These are phyloP conservation scores for Mythimna vitellina DNA, from an alignment of 2,888 invertebrate species.

Conservation along the genomic window DNA sequence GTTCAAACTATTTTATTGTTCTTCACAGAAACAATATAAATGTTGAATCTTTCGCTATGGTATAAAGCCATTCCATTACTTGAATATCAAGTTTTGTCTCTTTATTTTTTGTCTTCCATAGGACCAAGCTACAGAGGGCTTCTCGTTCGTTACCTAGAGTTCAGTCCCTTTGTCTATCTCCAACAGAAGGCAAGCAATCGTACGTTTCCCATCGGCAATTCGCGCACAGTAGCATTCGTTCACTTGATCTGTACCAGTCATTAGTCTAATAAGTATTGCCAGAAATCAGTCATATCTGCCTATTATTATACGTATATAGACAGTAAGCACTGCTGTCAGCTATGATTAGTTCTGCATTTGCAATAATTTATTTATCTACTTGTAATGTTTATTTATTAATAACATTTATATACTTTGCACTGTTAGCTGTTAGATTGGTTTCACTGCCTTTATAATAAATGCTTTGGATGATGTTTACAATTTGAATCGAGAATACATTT, in stretches of 20 bases:
- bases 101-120: not conserved
- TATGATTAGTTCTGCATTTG: conserved; percentile 53
- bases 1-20: not conserved
- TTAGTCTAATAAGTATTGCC: not conserved
- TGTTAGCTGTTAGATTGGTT: conserved; percentile 65
- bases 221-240: not conserved
- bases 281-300: conserved; percentile 49
- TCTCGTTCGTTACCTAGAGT: not conserved
- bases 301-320: conserved; percentile 39
- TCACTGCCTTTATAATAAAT: conserved; percentile 56
- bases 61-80: not conserved
- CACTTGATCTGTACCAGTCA: not conserved
- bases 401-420: conserved; percentile 63
- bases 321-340: conserved; percentile 56
- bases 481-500: conserved; percentile 18
- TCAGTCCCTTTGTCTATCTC: not conserved
- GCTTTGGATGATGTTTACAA: conserved; percentile 44
- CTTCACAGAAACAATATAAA: not conserved
- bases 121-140: not conserved
- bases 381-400: conserved; percentile 48
- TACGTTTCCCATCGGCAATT: not conserved
- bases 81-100: not conserved
- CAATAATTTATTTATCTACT: conserved; percentile 49
- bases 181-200: not conserved
- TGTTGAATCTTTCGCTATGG: not conserved